Base-by-base conservation (phyloP, 1,140 invertebrate genomes). In the Araneus ventricosus region DNA sequence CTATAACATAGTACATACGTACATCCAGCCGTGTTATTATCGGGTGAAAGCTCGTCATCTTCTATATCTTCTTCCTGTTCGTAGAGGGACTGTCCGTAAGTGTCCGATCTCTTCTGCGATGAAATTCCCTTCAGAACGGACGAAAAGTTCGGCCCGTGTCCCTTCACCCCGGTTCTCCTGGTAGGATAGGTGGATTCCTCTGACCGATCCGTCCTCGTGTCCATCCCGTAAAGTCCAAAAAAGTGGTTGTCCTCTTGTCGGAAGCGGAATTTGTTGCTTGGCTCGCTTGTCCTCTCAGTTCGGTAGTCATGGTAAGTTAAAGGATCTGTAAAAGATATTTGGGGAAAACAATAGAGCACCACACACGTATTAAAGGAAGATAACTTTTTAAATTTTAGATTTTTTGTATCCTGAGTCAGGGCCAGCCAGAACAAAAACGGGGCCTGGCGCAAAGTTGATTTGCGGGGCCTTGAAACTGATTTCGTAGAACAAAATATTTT, bases 51-150 rank as follows among this genome's bases (percentile, higher is more conserved):
- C n/a, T 79, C 63, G 79, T 87, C 84, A 17, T 87, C 84, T 5
- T 34, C 82, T 20, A 87, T 52, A 8, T 93, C 91, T 27, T 92
- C 82, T 75, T 93, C 84, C 34, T 93, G 91, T 24, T 34, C 37
- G 10, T 84, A 84, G 2, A 22, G 57, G 14, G 79, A 61, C 8
- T 91, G 63, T 0, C 30, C 80, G 14, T 91, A n/a, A 24, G 30
- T 20, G n/a, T 82, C 57, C 0, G 57, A 61, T 24, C 79, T 63
- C 24, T 57, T 84, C 8, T 84, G 63, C 2, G 27, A 41, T 7
- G 70, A 52, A 41, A 89, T 30, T 63, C 79, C 79, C 41, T 91
- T 82, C 5, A 89, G 20, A 10, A 79, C 57, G n/a, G 88, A 41
- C 24, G 70, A 41, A 89, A 79, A 52, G 24, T 89, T 89, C 10